Evolutionary conservation across 35 echinoderm and acorn worm species (phyloP).

Genomic region (Acanthaster planci): DNA sequence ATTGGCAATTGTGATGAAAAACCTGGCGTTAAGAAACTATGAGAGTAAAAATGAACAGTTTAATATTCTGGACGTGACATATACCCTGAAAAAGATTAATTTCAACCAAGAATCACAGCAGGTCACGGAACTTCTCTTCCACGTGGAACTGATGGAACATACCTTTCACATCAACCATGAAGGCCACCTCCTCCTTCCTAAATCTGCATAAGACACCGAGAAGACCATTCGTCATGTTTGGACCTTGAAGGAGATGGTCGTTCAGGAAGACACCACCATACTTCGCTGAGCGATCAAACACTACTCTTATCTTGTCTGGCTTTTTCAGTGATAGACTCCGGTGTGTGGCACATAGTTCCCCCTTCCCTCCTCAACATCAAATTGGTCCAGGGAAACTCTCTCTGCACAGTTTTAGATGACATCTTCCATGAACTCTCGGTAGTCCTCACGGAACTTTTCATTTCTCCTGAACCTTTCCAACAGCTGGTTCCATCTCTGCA

Average conservation of each 20-base stretch:
- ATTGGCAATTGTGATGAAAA: no score
- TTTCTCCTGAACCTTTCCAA: constrained; percentile 5
- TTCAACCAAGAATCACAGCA: constrained; percentile 62
- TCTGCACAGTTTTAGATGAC: no score
- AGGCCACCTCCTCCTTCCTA: constrained; percentile 57
- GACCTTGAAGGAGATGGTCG: constrained; percentile 61
- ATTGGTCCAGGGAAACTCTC: no score
- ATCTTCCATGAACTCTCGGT: constrained; percentile 52
- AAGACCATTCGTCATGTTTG: constrained; percentile 69
- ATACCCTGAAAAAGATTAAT: no score
- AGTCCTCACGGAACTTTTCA: constrained; percentile 32
- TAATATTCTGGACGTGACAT: no score
- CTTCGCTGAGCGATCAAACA: constrained; percentile 51
- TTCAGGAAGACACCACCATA: constrained; percentile 55
- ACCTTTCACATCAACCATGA: constrained; percentile 62
- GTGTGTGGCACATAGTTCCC: constrained; percentile 65
- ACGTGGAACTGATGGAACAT: constrained; percentile 75
- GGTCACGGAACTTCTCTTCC: constrained; percentile 54
- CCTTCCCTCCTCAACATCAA: background rate
- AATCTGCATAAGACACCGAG: constrained; percentile 66
- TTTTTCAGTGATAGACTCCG: constrained; percentile 66
- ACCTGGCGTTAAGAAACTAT: no score
- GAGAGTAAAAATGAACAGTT: no score
- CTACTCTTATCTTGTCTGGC: constrained; percentile 73
- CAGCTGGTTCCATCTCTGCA: constrained; percentile 2